These are phyloP conservation scores for Gandaritis pyraliata DNA, from an alignment of 2,888 invertebrate genomes.

Conservation along the genomic window DNA sequence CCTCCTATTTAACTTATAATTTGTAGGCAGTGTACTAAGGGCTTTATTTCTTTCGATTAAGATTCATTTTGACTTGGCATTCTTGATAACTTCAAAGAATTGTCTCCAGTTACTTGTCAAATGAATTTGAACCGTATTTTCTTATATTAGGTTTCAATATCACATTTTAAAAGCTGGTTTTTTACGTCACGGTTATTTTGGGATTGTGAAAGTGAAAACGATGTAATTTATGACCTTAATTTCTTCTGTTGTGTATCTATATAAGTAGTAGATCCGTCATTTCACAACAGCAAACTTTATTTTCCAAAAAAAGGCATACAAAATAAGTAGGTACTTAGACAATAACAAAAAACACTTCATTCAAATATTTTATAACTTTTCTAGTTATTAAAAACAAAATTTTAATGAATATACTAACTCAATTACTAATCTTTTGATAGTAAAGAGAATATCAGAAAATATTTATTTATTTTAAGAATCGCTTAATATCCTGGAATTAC, in stretches of 20 bases:
- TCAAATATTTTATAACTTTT: too few relatives aligned
- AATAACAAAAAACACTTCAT: too few relatives aligned
- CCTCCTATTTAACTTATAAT: not conserved
- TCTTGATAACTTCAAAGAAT: too few relatives aligned
- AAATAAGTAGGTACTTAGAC: too few relatives aligned
- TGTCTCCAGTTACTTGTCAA: not conserved
- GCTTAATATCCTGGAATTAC: too few relatives aligned
- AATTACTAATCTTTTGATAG: too few relatives aligned
- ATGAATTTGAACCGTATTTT: not conserved
- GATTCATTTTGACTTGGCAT: not conserved
- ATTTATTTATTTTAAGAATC: too few relatives aligned
- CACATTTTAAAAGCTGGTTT: not conserved
- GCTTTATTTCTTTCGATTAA: not conserved
- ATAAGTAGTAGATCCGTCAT: not conserved
- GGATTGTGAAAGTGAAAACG: not conserved
- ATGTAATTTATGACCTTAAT: not conserved
- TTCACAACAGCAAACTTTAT: not conserved
- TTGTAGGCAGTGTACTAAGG: constrained; percentile 1
- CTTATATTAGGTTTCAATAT: not conserved
- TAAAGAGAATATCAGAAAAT: too few relatives aligned
- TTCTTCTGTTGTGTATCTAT: not conserved
- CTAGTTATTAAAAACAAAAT: too few relatives aligned
- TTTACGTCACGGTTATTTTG: not conserved
- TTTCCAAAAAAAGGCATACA: too few relatives aligned
- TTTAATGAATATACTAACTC: too few relatives aligned